Evolutionary conservation across 2,888 invertebrate genomes (phyloP).

Genomic region (Chrysolina oricalcia): DNA sequence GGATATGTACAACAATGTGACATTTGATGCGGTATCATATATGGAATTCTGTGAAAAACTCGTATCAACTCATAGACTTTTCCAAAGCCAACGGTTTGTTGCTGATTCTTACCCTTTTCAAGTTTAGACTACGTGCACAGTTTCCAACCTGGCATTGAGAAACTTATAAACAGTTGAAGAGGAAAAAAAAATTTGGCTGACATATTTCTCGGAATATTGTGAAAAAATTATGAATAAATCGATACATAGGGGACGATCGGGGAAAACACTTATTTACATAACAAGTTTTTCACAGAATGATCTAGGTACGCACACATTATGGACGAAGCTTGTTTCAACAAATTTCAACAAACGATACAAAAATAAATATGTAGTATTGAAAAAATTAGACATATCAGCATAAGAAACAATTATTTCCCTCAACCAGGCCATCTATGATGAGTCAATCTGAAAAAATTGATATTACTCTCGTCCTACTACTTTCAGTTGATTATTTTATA

Average conservation of each 20-base stretch:
- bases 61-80: not conserved
- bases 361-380: conserved; percentile 7
- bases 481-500: too few relatives aligned
- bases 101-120: too few relatives aligned
- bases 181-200: too few relatives aligned
- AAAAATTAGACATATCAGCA: conserved; percentile 5
- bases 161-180: too few relatives aligned
- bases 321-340: conserved; percentile 24
- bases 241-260: not conserved
- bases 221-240: not conserved
- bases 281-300: conserved; percentile 1
- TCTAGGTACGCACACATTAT: conserved; percentile 15
- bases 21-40: conserved; percentile 33
- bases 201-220: too few relatives aligned
- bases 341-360: conserved; percentile 11
- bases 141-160: too few relatives aligned
- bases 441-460: not conserved
- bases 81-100: too few relatives aligned
- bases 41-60: conserved; percentile 16
- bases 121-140: too few relatives aligned
- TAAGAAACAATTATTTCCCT: not conserved
- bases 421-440: not conserved
- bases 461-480: too few relatives aligned
- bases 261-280: not conserved
- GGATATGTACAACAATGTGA: conserved; percentile 69